Percentiles rank a stretch among this genome's conserved stretches.
phyloP scores from a whole-genome alignment of 2,113 vertebrate genomes.

The Nycticorax nycticorax region DNA sequence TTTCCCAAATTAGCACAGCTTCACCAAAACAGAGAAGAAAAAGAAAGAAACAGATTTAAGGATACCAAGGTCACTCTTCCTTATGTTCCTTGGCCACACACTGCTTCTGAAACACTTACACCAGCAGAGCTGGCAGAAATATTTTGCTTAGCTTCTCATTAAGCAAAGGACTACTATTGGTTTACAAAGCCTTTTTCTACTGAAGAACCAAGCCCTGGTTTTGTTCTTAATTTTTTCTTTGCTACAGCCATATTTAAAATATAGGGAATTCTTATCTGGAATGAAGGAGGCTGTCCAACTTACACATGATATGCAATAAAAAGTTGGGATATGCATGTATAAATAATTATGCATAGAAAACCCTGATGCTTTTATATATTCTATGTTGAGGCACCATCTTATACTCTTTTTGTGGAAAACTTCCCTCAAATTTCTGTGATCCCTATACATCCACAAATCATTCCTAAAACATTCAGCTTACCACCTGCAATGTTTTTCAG shows the following conservation, averaged over 20 bases:
- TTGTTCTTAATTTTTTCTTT: background rate
- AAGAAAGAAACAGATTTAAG: background rate
- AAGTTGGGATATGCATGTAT: background rate
- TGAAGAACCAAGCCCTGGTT: background rate
- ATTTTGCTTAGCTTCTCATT: constrained; percentile 6
- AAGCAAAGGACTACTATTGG: background rate
- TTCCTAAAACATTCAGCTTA: background rate
- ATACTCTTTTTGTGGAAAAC: background rate
- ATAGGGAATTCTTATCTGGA: background rate
- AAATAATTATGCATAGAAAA: background rate
- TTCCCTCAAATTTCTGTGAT: background rate
- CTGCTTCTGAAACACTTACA: background rate
- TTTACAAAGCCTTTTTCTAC: background rate
- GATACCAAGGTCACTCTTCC: constrained; percentile 3
- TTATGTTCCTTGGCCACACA: background rate
- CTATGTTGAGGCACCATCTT: background rate
- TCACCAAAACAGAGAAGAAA: background rate
- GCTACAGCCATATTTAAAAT: background rate
- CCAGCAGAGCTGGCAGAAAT: background rate
- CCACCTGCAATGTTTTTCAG: background rate
- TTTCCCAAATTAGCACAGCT: background rate
- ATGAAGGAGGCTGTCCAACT: background rate
- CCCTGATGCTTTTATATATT: background rate
- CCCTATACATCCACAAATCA: background rate
- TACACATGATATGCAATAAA: background rate